Evolutionary conservation across 2,888 invertebrate species (phyloP).

Genomic region (Archaeoteleia sp.): DNA sequence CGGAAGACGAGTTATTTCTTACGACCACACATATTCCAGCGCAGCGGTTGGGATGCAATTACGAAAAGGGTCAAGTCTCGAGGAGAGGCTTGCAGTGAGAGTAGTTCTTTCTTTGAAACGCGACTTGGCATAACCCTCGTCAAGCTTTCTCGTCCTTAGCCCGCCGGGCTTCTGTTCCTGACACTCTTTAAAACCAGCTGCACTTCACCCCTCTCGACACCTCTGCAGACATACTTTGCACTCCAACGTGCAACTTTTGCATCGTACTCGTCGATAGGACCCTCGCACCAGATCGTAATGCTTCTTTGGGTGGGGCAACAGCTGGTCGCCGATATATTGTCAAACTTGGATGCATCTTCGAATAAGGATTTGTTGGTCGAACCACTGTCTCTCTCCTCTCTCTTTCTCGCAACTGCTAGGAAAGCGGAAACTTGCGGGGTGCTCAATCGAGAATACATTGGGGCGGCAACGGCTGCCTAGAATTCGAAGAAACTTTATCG

Average conservation of each 20-base stretch:
- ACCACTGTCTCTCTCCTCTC: conserved; percentile 48
- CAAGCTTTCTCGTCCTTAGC: conserved; percentile 27
- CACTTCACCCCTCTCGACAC: conserved; percentile 43
- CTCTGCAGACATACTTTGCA: conserved; percentile 30
- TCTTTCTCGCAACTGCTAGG: conserved; percentile 18
- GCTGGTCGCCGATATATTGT: conserved; percentile 63
- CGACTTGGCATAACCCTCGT: conserved; percentile 21
- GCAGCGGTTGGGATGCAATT: conserved; percentile 62
- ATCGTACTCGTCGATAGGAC: conserved; percentile 1
- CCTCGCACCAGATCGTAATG: conserved; percentile 7
- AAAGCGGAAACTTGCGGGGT: conserved; percentile 16
- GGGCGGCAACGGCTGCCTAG: conserved; percentile 5
- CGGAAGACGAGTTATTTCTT: conserved; percentile 22
- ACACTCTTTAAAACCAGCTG: conserved; percentile 47
- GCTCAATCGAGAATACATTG: not conserved
- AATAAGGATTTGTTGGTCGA: conserved; percentile 46
- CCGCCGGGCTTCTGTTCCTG: conserved; percentile 25
- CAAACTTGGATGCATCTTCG: conserved; percentile 56
- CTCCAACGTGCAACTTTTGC: conserved; percentile 19
- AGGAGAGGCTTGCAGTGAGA: conserved; percentile 55
- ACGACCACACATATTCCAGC: conserved; percentile 31
- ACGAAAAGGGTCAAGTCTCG: conserved; percentile 65
- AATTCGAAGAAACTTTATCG: conserved; percentile 16
- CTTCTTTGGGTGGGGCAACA: conserved; percentile 52
- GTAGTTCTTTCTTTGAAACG: conserved; percentile 57